Percentiles rank a stretch among this genome's conserved stretches.
Evolutionary conservation across 2,797 vertebrate species (phyloP).

Genomic region (Cryptoblepharus egeriae): DNA sequence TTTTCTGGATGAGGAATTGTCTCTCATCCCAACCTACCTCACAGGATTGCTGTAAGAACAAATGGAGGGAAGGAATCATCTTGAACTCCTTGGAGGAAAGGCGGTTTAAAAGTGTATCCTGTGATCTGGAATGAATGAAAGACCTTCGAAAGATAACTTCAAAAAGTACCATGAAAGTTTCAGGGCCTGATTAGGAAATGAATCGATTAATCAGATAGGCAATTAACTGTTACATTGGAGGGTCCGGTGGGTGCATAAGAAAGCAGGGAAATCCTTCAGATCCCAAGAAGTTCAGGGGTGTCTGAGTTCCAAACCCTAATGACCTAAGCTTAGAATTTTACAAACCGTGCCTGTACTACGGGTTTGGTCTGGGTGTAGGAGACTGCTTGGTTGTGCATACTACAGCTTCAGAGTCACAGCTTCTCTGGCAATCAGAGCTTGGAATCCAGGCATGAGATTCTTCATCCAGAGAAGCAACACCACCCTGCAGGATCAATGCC

Average conservation of each 20-base stretch:
- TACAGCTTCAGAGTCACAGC: too few relatives aligned
- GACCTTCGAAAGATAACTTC: background rate
- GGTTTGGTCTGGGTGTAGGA: background rate
- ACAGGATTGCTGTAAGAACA: too few relatives aligned
- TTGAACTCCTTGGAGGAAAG: too few relatives aligned
- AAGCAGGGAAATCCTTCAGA: background rate
- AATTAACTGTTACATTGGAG: background rate
- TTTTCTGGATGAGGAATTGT: too few relatives aligned
- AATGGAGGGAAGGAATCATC: too few relatives aligned
- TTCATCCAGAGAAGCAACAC: too few relatives aligned
- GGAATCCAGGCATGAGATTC: too few relatives aligned
- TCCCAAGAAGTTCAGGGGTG: background rate
- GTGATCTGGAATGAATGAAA: too few relatives aligned
- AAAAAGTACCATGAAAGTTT: background rate
- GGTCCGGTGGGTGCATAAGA: background rate
- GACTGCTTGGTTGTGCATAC: background rate
- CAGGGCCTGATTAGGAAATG: background rate
- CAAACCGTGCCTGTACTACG: fast-evolving
- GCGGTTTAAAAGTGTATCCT: too few relatives aligned
- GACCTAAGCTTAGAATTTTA: background rate
- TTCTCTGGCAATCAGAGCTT: background rate
- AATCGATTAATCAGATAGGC: background rate
- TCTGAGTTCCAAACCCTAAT: background rate
- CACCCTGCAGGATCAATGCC: background rate
- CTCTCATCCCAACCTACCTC: too few relatives aligned